phyloP scores from a whole-genome alignment of 2,797 vertebrate genomes.

The Masticophis lateralis region DNA sequence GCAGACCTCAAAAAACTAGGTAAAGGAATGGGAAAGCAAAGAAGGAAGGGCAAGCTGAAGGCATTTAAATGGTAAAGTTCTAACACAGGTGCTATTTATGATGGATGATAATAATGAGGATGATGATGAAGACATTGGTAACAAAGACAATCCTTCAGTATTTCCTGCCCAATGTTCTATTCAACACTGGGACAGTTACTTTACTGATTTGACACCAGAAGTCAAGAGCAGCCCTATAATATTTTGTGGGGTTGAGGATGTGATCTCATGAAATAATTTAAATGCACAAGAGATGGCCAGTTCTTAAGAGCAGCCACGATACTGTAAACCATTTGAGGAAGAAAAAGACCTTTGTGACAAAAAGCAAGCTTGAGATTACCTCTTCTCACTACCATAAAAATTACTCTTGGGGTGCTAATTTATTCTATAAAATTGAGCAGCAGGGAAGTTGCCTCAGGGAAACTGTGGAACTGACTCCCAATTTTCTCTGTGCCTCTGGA shows the following conservation, averaged over 20 bases:
- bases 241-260: background rate
- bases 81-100: background rate
- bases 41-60: background rate
- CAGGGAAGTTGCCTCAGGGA: background rate
- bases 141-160: background rate
- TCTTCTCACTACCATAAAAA: background rate
- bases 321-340: background rate
- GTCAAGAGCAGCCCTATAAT: background rate
- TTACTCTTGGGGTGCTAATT: background rate
- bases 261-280: background rate
- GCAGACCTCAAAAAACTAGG: background rate
- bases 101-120: no score
- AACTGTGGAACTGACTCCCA: background rate
- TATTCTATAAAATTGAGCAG: background rate
- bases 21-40: background rate
- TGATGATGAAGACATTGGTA: background rate
- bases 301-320: background rate
- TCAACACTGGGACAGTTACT: background rate
- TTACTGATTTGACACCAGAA: background rate
- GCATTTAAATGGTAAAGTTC: background rate
- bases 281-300: background rate
- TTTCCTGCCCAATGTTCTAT: background rate
- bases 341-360: background rate
- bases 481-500: background rate
- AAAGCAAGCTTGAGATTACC: background rate